A percentile compares a stretch with the other conserved stretches of the same genome.
Evolutionary conservation across 2,113 vertebrate genomes (phyloP).

Genomic region (Furnarius figulus): DNA sequence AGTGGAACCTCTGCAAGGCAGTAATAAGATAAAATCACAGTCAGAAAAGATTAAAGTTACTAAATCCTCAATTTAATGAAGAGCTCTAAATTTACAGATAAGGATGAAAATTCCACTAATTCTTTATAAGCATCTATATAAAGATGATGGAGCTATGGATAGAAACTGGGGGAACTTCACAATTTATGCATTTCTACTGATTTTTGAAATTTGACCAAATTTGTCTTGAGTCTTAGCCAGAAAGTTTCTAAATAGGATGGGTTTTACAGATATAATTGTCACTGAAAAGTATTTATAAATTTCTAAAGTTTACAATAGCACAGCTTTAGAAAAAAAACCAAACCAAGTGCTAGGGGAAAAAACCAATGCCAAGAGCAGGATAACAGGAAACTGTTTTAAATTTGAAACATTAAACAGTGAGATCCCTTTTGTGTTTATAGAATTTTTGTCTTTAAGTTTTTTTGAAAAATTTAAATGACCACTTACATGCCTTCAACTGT

Average conservation of each 20-base stretch:
- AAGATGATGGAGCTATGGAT: not conserved
- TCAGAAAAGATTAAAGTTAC: not conserved
- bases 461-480: conserved; percentile 81
- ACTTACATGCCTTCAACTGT: conserved; percentile 96
- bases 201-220: not conserved
- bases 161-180: not conserved
- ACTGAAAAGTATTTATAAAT: conserved; percentile 11
- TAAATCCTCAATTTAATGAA: not conserved
- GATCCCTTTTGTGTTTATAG: conserved; percentile 32
- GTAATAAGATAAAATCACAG: not conserved
- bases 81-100: not conserved
- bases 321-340: not conserved
- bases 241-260: not conserved
- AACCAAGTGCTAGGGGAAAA: not conserved
- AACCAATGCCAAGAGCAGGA: not conserved
- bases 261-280: not conserved
- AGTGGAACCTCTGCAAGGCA: conserved; percentile 19
- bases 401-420: conserved; percentile 59
- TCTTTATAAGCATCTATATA: not conserved
- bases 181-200: not conserved
- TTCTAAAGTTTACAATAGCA: not conserved
- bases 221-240: not conserved
- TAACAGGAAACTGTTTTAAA: conserved; percentile 41
- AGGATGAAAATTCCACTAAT: not conserved
- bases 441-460: conserved; percentile 52